phyloP scores from a whole-genome alignment of 2,888 invertebrate genomes.

The Hofmannophila pseudospretella region DNA sequence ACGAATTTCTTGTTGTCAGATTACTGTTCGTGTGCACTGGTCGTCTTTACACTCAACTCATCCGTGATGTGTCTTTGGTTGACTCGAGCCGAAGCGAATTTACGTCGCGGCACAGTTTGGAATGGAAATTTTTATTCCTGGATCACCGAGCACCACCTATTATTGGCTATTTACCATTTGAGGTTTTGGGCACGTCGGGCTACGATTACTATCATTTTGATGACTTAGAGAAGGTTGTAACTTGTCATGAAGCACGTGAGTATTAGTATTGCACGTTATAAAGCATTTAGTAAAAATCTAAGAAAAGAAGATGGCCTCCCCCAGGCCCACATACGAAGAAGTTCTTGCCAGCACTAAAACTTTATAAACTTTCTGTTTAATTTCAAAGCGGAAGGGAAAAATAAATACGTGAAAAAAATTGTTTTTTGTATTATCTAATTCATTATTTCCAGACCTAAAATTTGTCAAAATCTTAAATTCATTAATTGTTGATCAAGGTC shows the following conservation, averaged over 20 bases:
- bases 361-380: too few species aligned
- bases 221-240: conserved; percentile 91
- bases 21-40: conserved; percentile 90
- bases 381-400: too few species aligned
- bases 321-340: too few species aligned
- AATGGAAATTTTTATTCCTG: conserved; percentile 96
- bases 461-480: too few species aligned
- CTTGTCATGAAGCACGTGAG: conserved; percentile 92
- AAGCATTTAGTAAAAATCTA: too few species aligned
- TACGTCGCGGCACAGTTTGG: conserved; percentile 93
- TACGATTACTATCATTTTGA: conserved; percentile 98
- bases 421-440: too few species aligned
- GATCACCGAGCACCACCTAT: conserved; percentile 95
- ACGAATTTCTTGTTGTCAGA: conserved; percentile 49
- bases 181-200: conserved; percentile 95
- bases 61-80: conserved; percentile 89
- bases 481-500: too few species aligned
- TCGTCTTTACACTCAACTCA: conserved; percentile 86
- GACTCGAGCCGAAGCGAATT: conserved; percentile 90
- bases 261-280: conserved; percentile 28
- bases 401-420: too few species aligned
- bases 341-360: too few species aligned
- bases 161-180: conserved; percentile 95
- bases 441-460: too few species aligned
- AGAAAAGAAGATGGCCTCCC: too few species aligned